Base-by-base conservation (phyloP, 1,140 invertebrate genomes). In the Maconellicoccus hirsutus region DNA sequence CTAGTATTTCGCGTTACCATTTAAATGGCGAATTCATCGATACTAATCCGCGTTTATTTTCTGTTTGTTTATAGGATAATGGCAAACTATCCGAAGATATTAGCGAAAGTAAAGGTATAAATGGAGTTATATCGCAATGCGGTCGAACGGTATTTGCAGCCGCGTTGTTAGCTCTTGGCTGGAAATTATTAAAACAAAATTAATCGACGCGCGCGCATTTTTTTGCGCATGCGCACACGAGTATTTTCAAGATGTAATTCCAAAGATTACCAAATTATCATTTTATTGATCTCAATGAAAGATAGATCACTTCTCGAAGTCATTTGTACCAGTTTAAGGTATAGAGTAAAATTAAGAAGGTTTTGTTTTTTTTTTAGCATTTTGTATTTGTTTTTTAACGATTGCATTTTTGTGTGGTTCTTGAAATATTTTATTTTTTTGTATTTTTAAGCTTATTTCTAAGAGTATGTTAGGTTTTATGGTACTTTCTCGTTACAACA, bases 201-300 rank as follows among this genome's bases (percentile, higher is more conserved):
- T 66, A 66, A 66, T 16, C 42, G 6, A 16, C n/a, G 4, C 12
- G n/a, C 10, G 6, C 42, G 42, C 29, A 3, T 33, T 33, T n/a
- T n/a, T n/a, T n/a, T n/a, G n/a, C n/a, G n/a, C n/a, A n/a, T n/a
- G n/a, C n/a, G n/a, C n/a, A n/a, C n/a, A n/a, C n/a, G n/a, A n/a
- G 42, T 8, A 52, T 19, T 19, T 52, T 52, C 29, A 6, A 52
- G 6, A 16, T 8, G 6, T 8, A 66, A 6, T 66, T 16, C 61
- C 61, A 66, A 66, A 66, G 61, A 66, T 66, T 66, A 66, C 61
- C 61, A 66, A 66, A 26, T 66, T 66, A 66, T 66, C 61, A 26
- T 66, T 66, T 61, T 66, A 66, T 66, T 66, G 61, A 66, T 66
- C 61, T 66, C 61, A 66, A n/a, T 66, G 21, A 23, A 23, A 1